phyloP scores from a whole-genome alignment of 2,888 invertebrate genomes.

The Drosophila peninsularis region DNA sequence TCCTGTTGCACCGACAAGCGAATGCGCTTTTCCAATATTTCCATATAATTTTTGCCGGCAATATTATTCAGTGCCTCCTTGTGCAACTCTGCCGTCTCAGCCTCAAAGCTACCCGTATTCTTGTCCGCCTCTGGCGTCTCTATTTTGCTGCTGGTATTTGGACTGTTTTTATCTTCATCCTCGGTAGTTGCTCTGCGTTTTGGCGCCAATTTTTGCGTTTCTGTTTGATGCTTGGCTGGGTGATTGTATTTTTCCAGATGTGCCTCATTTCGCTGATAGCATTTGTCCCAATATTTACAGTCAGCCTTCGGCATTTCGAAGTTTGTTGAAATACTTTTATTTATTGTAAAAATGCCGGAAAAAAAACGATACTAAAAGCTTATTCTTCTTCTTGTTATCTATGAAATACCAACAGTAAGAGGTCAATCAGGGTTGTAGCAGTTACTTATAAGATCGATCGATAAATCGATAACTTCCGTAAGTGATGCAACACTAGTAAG shows the following conservation, averaged over 20 bases:
- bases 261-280: slow-evolving; percentile 92
- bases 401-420: slow-evolving; percentile 6
- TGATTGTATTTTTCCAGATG: slow-evolving; percentile 92
- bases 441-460: not conserved
- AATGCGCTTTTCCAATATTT: slow-evolving; percentile 76
- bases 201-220: slow-evolving; percentile 65
- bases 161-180: slow-evolving; percentile 16
- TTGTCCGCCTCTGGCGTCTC: slow-evolving; percentile 18
- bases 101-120: slow-evolving; percentile 47
- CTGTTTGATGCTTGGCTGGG: slow-evolving; percentile 86
- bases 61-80: slow-evolving; percentile 76
- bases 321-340: slow-evolving; percentile 4
- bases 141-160: slow-evolving; percentile 27
- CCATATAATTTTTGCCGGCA: slow-evolving; percentile 79
- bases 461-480: slow-evolving; percentile 6
- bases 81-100: slow-evolving; percentile 65
- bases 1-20: slow-evolving; percentile 81
- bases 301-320: slow-evolving; percentile 85
- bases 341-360: not conserved
- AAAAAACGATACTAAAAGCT: slow-evolving; percentile 15
- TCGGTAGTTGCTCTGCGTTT: slow-evolving; percentile 50
- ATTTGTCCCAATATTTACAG: slow-evolving; percentile 92
- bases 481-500: not conserved
- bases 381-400: slow-evolving; percentile 34
- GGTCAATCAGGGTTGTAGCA: slow-evolving; percentile 7